These are phyloP conservation scores for Platyura marginata DNA, from an alignment of 1,140 invertebrate genomes.

Conservation along the genomic window DNA sequence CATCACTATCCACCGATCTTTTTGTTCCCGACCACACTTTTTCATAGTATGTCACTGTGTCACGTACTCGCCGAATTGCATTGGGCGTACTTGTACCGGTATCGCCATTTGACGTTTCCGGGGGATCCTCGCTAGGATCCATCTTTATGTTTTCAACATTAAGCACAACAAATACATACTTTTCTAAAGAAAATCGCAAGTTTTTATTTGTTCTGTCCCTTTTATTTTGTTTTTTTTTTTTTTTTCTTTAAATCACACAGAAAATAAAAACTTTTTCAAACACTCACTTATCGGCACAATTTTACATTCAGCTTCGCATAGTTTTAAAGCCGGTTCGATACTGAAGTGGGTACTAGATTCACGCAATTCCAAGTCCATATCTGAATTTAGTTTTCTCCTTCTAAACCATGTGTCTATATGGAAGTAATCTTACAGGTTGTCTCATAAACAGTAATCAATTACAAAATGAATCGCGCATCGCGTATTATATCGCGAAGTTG, in stretches of 20 bases:
- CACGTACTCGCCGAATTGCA: constrained; percentile 34
- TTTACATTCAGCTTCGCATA: constrained; percentile 8
- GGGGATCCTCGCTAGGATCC: constrained; percentile 6
- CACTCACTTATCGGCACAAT: background rate
- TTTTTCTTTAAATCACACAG: background rate
- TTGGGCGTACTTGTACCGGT: background rate
- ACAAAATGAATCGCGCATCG: too few species aligned
- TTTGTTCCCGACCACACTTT: constrained; percentile 42
- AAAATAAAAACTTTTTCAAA: background rate
- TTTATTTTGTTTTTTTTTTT: too few species aligned
- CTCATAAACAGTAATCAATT: too few species aligned
- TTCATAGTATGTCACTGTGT: constrained; percentile 58
- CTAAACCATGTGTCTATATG: background rate
- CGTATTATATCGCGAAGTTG: background rate
- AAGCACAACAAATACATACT: background rate
- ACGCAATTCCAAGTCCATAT: background rate
- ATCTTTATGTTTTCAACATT: constrained; percentile 1
- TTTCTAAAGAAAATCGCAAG: background rate
- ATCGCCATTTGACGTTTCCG: background rate
- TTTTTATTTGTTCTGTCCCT: background rate
- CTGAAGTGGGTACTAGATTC: constrained; percentile 7
- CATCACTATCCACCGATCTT: constrained; percentile 14
- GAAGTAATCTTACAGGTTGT: background rate
- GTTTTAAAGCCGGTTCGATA: constrained; percentile 23
- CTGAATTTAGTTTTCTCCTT: background rate